phyloP scores from a whole-genome alignment of 2,113 vertebrate genomes.

The Tympanuchus pallidicinctus region DNA sequence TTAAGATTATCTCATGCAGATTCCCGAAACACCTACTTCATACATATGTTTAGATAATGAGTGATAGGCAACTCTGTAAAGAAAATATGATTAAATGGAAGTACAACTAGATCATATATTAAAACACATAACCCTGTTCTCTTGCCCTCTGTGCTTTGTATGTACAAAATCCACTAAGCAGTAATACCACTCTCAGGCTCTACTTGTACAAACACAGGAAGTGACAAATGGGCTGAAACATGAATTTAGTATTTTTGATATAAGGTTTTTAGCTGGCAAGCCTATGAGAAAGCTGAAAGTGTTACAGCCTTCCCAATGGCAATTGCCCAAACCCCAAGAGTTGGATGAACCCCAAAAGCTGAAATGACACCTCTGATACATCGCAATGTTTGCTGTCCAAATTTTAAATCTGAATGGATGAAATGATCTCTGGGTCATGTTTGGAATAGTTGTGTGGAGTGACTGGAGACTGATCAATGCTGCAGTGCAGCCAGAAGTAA shows the following conservation, averaged over 20 bases:
- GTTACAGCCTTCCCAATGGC: neutral
- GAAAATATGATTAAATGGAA: neutral
- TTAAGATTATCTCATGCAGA: neutral
- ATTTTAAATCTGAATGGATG: neutral
- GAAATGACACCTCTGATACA: neutral
- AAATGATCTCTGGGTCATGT: neutral
- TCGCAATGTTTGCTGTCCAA: neutral
- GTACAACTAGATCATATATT: neutral
- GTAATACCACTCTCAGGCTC: neutral
- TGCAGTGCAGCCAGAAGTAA: neutral
- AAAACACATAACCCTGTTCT: neutral
- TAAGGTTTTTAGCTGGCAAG: neutral
- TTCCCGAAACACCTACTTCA: neutral
- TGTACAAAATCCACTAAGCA: neutral
- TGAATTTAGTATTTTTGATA: neutral
- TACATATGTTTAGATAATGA: neutral
- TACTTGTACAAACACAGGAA: neutral
- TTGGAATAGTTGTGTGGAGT: neutral
- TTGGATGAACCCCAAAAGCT: neutral
- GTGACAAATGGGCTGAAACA: neutral
- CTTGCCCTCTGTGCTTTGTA: neutral
- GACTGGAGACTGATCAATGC: neutral
- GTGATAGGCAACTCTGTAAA: neutral
- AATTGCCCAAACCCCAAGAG: neutral
- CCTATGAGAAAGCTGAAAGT: neutral